Evolutionary conservation across 2,888 invertebrate genomes (phyloP).

Genomic region (Campoplex capitator): DNA sequence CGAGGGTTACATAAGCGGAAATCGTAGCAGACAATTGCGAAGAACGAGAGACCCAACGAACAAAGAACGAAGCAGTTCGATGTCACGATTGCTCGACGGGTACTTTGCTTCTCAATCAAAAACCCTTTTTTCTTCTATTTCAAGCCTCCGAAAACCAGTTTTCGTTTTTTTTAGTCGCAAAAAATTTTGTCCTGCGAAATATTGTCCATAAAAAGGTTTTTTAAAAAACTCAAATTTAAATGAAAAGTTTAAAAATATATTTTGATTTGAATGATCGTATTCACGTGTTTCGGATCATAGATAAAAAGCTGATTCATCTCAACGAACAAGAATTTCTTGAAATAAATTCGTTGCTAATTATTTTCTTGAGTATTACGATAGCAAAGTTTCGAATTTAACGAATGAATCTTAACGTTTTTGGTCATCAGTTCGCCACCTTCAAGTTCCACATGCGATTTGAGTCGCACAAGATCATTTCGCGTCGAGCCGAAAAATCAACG

Average conservation of each 20-base stretch:
- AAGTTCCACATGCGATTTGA: slow-evolving; percentile 88
- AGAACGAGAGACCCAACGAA: slow-evolving; percentile 87
- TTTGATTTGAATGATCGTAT: too few relatives aligned
- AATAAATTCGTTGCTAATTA: too few relatives aligned
- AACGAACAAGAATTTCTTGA: too few relatives aligned
- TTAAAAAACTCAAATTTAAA: too few relatives aligned
- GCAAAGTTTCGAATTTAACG: background rate
- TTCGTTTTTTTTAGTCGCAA: background rate
- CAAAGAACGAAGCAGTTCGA: slow-evolving; percentile 94
- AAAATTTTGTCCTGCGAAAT: background rate
- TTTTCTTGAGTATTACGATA: background rate
- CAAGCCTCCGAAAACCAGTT: background rate
- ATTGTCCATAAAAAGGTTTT: too few relatives aligned
- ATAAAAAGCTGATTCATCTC: too few relatives aligned
- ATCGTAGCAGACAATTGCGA: slow-evolving; percentile 88
- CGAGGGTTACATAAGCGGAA: slow-evolving; percentile 87
- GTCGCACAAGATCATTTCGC: slow-evolving; percentile 95
- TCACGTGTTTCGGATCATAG: too few relatives aligned
- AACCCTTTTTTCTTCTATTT: background rate
- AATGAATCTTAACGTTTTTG: background rate
- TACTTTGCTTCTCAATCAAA: slow-evolving; percentile 82
- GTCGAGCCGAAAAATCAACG: slow-evolving; percentile 89
- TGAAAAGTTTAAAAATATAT: too few relatives aligned
- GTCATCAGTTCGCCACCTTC: slow-evolving; percentile 82
- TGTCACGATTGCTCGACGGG: slow-evolving; percentile 93